These are phyloP conservation scores for Sus cebifrons DNA, from an alignment of 2,797 vertebrate genomes.

Conservation along the genomic window DNA sequence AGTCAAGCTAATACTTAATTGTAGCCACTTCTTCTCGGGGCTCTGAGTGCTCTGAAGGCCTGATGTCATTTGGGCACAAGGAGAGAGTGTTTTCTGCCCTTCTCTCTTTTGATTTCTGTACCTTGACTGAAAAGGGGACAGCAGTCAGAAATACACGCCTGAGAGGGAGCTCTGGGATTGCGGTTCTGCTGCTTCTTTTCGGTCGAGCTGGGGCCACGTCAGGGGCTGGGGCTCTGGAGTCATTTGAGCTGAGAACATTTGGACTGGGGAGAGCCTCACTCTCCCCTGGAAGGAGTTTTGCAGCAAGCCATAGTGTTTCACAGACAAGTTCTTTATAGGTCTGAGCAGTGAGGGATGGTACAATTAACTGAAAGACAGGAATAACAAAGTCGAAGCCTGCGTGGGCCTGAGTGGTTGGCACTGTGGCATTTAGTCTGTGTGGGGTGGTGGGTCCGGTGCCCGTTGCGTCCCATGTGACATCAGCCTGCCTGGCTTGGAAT, in stretches of 20 bases:
- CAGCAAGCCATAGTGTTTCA: neutral
- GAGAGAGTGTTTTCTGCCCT: neutral
- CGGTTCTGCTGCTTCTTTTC: neutral
- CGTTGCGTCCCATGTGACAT: no score
- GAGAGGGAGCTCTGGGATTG: neutral
- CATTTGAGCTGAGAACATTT: neutral
- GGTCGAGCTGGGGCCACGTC: neutral
- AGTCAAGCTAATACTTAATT: slow-evolving; percentile 59
- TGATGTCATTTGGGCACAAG: neutral
- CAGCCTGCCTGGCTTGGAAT: neutral
- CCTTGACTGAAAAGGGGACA: slow-evolving; percentile 49
- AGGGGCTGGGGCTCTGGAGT: neutral
- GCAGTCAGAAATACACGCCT: neutral
- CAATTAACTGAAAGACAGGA: neutral
- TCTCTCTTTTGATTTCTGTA: slow-evolving; percentile 38
- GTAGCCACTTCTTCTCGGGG: slow-evolving; percentile 19
- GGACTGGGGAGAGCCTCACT: neutral
- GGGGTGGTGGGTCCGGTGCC: no score
- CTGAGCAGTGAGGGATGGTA: neutral
- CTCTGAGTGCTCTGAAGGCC: neutral
- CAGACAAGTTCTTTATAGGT: neutral
- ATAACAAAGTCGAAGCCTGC: neutral
- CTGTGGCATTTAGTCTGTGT: neutral
- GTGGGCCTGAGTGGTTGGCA: neutral
- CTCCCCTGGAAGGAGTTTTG: neutral